These are phyloP conservation scores for Electrophaes corylata DNA, from an alignment of 2,888 invertebrate species.

Conservation along the genomic window DNA sequence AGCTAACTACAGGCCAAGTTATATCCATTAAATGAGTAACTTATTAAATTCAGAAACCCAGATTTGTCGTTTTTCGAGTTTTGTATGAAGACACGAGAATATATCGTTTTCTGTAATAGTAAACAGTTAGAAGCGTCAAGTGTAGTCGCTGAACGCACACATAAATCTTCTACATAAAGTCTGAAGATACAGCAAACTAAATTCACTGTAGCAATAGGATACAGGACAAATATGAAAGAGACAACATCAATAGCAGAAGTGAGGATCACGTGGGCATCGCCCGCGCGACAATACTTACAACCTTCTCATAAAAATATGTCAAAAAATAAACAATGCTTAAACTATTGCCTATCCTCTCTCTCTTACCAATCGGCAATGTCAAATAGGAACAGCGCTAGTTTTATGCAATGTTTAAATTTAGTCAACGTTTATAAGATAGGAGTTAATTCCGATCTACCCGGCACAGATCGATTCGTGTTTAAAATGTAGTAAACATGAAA, in stretches of 20 bases:
- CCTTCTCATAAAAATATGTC: neutral
- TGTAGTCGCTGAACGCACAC: slow-evolving; percentile 31
- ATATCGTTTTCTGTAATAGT: neutral
- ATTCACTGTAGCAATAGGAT: slow-evolving; percentile 79
- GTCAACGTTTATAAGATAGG: slow-evolving; percentile 10
- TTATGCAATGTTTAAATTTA: neutral
- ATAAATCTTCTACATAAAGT: slow-evolving; percentile 48
- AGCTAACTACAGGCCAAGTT: no score
- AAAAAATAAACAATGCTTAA: neutral
- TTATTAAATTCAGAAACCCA: no score
- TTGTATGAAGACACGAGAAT: no score
- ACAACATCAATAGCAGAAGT: slow-evolving; percentile 80
- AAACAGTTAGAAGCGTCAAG: slow-evolving; percentile 5
- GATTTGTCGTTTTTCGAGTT: no score
- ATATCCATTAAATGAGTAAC: no score
- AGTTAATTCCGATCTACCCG: slow-evolving; percentile 50
- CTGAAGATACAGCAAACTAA: slow-evolving; percentile 72
- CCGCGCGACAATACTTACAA: slow-evolving; percentile 52
- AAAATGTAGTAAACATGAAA: slow-evolving; percentile 73
- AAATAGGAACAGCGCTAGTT: neutral
- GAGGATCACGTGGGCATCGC: slow-evolving; percentile 45
- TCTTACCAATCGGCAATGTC: neutral
- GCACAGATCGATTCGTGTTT: slow-evolving; percentile 70
- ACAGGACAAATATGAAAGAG: slow-evolving; percentile 70
- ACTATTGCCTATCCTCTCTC: neutral